Evolutionary conservation across 2,113 vertebrate species (phyloP).

Genomic region (Pluvianellus socialis): DNA sequence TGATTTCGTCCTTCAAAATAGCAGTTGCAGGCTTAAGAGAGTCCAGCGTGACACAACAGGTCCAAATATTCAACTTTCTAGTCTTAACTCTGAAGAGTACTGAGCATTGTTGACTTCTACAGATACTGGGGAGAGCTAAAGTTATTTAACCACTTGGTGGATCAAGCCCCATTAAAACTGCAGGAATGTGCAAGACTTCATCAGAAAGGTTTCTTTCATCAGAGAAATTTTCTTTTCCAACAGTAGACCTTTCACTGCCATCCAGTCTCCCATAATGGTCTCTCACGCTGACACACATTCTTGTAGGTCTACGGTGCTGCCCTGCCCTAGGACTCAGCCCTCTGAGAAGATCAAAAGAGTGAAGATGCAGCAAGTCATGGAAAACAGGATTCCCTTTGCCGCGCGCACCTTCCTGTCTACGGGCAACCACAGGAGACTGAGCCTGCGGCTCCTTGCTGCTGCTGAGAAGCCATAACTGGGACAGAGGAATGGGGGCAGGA

Average conservation of each 20-base stretch:
- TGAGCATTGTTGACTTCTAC: neutral
- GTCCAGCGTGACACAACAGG: neutral
- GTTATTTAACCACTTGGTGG: neutral
- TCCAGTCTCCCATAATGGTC: fast-evolving
- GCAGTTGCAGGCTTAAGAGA: neutral
- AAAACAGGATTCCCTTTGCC: neutral
- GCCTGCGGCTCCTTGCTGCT: neutral
- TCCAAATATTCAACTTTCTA: neutral
- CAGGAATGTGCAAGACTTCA: neutral
- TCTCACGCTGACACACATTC: neutral
- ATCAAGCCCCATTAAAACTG: neutral
- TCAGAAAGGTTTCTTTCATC: neutral
- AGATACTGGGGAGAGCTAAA: neutral
- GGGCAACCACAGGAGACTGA: neutral
- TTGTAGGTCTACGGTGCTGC: neutral
- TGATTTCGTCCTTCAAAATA: neutral
- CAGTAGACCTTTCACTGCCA: neutral
- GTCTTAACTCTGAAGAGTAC: neutral
- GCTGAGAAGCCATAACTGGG: neutral
- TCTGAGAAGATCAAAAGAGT: neutral
- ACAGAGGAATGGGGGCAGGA: neutral
- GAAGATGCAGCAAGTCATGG: neutral
- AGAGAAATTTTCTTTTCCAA: neutral
- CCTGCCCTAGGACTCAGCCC: neutral
- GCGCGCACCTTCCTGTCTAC: neutral